Evolutionary conservation across 1,140 invertebrate species (phyloP).

Genomic region (Brachionus koreanus): DNA sequence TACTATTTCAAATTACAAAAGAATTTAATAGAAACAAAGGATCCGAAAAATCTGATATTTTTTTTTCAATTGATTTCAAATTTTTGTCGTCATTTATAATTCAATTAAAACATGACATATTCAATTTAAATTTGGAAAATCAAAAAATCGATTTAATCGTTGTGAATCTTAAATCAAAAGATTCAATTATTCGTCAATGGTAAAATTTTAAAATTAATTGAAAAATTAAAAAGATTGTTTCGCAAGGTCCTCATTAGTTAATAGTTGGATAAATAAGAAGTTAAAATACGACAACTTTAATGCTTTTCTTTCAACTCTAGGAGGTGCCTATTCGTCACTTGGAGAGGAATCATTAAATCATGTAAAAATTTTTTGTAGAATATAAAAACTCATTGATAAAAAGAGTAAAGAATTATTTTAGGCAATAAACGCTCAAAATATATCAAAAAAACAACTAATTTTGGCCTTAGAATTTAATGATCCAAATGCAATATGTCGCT

Average conservation of each 20-base stretch:
- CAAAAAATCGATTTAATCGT: not conserved
- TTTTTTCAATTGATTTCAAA: not conserved
- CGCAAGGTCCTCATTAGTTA: not conserved
- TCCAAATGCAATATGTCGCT: constrained; percentile 37
- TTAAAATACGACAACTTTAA: constrained; percentile 6
- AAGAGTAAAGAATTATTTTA: not conserved
- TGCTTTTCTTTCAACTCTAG: constrained; percentile 43
- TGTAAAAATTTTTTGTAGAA: not conserved
- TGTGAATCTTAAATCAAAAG: not conserved
- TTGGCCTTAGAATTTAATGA: constrained; percentile 29
- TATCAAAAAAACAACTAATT: constrained; percentile 31
- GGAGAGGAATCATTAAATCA: constrained; percentile 35
- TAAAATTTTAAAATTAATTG: not conserved
- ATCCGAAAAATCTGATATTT: not conserved
- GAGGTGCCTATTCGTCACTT: constrained; percentile 42
- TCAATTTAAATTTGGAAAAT: not conserved
- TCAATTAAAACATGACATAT: not conserved
- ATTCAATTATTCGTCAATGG: not conserved
- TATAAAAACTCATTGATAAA: not conserved
- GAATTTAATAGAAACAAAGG: not conserved
- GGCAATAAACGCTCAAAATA: constrained; percentile 34
- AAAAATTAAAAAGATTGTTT: not conserved
- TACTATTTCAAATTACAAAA: not conserved
- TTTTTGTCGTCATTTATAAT: not conserved
- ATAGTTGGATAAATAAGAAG: constrained; percentile 18